A percentile compares a stretch with the other conserved stretches of the same genome.
These are phyloP conservation scores for Dilophus febrilis DNA, from an alignment of 2,888 invertebrate species.

Conservation along the genomic window DNA sequence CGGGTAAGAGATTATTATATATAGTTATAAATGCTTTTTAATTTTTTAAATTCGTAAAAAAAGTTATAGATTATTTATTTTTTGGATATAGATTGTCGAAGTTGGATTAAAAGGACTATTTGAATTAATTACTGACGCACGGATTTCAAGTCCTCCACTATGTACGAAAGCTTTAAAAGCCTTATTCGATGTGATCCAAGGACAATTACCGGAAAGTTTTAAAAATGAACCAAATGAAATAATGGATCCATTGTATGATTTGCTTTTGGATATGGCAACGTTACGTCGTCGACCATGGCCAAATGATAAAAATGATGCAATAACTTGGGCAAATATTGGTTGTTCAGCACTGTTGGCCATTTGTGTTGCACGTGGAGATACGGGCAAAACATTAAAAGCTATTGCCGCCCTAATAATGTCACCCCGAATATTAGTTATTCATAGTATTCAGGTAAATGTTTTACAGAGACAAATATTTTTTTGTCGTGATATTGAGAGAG, in stretches of 20 bases:
- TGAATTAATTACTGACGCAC: slow-evolving; percentile 76
- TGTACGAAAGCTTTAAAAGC: slow-evolving; percentile 81
- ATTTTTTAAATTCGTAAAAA: slow-evolving; percentile 2
- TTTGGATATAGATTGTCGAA: slow-evolving; percentile 48
- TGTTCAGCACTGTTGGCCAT: slow-evolving; percentile 84
- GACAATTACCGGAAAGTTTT: slow-evolving; percentile 29
- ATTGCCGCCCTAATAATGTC: slow-evolving; percentile 79
- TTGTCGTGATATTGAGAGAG: too few species aligned
- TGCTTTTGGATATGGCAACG: slow-evolving; percentile 68
- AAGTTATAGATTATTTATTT: too few species aligned
- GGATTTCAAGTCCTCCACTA: slow-evolving; percentile 61
- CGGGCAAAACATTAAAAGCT: slow-evolving; percentile 75
- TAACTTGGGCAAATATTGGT: slow-evolving; percentile 66
- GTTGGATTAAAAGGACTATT: slow-evolving; percentile 76
- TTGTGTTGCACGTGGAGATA: slow-evolving; percentile 84
- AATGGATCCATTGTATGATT: slow-evolving; percentile 63
- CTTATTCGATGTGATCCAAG: slow-evolving; percentile 74
- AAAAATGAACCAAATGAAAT: slow-evolving; percentile 34
- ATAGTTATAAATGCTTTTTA: slow-evolving; percentile 2
- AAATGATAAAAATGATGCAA: slow-evolving; percentile 31
- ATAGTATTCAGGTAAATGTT: slow-evolving; percentile 59
- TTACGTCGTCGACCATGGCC: slow-evolving; percentile 40
- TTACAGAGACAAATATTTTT: too few species aligned
- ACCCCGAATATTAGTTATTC: slow-evolving; percentile 54
- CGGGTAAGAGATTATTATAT: slow-evolving; percentile 19